phyloP scores from a whole-genome alignment of 1,140 invertebrate species.

The Apolygus lucorum region DNA sequence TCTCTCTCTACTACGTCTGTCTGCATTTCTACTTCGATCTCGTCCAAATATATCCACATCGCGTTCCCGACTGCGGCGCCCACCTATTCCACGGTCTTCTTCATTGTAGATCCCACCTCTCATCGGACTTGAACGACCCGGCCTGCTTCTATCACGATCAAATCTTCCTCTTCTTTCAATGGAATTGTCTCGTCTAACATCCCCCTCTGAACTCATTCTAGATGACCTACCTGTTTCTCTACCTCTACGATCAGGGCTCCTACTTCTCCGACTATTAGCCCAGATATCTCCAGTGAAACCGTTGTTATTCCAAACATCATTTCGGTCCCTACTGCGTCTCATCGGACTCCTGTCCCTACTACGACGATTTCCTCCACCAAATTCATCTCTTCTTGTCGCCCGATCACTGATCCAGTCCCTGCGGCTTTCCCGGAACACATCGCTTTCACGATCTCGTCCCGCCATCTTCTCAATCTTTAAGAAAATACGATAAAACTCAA shows the following conservation, averaged over 20 bases:
- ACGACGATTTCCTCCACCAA: slow-evolving; percentile 21
- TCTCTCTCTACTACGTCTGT: neutral
- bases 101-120: neutral
- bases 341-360: slow-evolving; percentile 24
- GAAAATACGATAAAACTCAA: too few relatives aligned
- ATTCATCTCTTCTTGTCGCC: neutral
- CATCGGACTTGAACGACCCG: neutral
- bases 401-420: neutral
- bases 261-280: neutral
- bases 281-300: neutral
- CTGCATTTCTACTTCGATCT: neutral
- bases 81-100: neutral
- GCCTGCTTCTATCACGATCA: neutral
- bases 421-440: neutral
- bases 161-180: neutral
- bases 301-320: neutral
- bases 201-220: neutral
- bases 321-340: neutral
- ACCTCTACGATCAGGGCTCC: neutral
- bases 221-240: neutral
- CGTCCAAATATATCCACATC: neutral
- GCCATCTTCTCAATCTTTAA: neutral
- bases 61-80: neutral
- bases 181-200: neutral
- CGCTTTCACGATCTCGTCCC: neutral